A percentile compares a stretch with the other conserved stretches of the same genome.
Evolutionary conservation across 2,888 invertebrate species (phyloP).

Genomic region (Drosophila flavopinicola): DNA sequence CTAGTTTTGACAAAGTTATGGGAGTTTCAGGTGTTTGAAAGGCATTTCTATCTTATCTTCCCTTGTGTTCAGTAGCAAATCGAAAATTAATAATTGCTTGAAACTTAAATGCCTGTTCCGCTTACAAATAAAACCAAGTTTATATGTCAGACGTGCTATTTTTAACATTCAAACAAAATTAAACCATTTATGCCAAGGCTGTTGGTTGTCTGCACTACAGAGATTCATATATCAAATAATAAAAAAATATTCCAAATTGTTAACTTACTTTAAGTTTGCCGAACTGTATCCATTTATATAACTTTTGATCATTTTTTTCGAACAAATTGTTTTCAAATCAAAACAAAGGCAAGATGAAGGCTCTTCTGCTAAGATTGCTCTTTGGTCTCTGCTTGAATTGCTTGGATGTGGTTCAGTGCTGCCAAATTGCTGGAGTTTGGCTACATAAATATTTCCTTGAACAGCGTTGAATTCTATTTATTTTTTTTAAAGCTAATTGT

Average conservation of each 20-base stretch:
- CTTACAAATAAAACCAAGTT: background rate
- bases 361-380: conserved; percentile 31
- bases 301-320: conserved; percentile 2
- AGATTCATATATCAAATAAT: too few relatives aligned
- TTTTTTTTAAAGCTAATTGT: conserved; percentile 26
- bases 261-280: conserved; percentile 5
- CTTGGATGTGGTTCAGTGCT: conserved; percentile 5
- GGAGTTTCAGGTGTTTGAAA: too few relatives aligned
- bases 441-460: conserved; percentile 42
- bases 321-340: conserved; percentile 16
- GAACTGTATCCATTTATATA: conserved; percentile 7
- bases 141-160: conserved; percentile 4
- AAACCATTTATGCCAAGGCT: conserved; percentile 9
- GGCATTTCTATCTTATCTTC: too few relatives aligned
- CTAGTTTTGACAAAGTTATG: too few relatives aligned
- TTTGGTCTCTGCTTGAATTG: conserved; percentile 30
- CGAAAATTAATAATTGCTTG: too few relatives aligned
- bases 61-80: too few relatives aligned
- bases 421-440: conserved; percentile 26
- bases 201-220: too few relatives aligned
- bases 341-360: conserved; percentile 34
- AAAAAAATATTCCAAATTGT: conserved; percentile 12
- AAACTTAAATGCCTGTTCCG: too few relatives aligned
- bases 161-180: too few relatives aligned
- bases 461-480: conserved; percentile 15